phyloP scores from a whole-genome alignment of 2,888 invertebrate genomes.

The Caenorhabditis drosophilae region DNA sequence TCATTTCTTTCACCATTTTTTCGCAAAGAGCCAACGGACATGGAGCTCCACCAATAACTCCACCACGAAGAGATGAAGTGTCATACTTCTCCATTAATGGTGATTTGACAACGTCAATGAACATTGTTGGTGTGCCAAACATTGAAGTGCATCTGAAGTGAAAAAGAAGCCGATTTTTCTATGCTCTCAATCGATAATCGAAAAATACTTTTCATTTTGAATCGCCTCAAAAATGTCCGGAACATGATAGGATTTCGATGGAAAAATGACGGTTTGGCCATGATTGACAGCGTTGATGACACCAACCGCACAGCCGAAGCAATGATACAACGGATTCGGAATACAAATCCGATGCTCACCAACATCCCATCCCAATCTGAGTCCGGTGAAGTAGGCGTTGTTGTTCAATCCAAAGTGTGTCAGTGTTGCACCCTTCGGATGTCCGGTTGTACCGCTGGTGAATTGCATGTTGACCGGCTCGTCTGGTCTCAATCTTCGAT shows the following conservation, averaged over 20 bases:
- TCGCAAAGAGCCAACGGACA: slow-evolving; percentile 74
- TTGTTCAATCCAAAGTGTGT: slow-evolving; percentile 79
- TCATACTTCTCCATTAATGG: slow-evolving; percentile 69
- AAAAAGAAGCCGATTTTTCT: neutral
- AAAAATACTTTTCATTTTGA: slow-evolving; percentile 76
- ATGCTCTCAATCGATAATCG: neutral
- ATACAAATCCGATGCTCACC: slow-evolving; percentile 55
- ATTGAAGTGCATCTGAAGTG: slow-evolving; percentile 71
- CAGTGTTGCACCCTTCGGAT: slow-evolving; percentile 77
- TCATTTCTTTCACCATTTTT: slow-evolving; percentile 70
- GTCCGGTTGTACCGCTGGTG: slow-evolving; percentile 78
- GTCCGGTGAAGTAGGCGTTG: slow-evolving; percentile 77
- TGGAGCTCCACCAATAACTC: slow-evolving; percentile 77
- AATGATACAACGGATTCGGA: slow-evolving; percentile 74
- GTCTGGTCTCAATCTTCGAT: slow-evolving; percentile 76
- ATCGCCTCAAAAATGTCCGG: slow-evolving; percentile 76
- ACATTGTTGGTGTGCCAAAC: slow-evolving; percentile 73
- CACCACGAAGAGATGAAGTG: slow-evolving; percentile 56
- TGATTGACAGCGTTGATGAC: slow-evolving; percentile 74
- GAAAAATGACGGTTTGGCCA: slow-evolving; percentile 69
- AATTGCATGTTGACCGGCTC: slow-evolving; percentile 77
- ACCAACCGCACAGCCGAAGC: slow-evolving; percentile 78
- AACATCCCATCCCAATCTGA: slow-evolving; percentile 70
- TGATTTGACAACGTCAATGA: slow-evolving; percentile 71
- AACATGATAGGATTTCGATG: slow-evolving; percentile 73